These are phyloP conservation scores for Parnassius apollo DNA, from an alignment of 2,888 invertebrate species.

Conservation along the genomic window DNA sequence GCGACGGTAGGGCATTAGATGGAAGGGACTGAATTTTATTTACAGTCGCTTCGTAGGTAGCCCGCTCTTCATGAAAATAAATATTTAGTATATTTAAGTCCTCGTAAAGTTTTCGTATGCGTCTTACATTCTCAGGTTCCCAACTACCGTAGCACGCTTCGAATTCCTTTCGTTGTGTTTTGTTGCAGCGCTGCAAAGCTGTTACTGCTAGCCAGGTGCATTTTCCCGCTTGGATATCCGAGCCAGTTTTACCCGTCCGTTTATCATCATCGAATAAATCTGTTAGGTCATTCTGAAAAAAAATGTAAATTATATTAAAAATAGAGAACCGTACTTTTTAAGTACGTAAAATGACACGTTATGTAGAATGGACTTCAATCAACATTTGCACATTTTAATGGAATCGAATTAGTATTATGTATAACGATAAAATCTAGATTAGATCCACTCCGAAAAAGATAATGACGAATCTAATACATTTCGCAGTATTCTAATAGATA, in stretches of 20 bases:
- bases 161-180: conserved; percentile 76
- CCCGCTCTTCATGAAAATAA: conserved; percentile 6
- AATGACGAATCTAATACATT: no score
- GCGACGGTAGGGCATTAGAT: not conserved
- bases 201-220: conserved; percentile 95
- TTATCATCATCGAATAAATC: conserved; percentile 19
- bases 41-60: conserved; percentile 1
- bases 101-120: conserved; percentile 12
- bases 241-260: conserved; percentile 91
- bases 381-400: no score
- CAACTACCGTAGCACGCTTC: conserved; percentile 85
- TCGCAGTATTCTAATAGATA: no score
- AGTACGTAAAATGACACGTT: no score
- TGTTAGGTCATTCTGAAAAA: conserved; percentile 14
- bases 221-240: conserved; percentile 95
- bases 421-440: no score
- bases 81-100: conserved; percentile 5
- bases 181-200: conserved; percentile 87
- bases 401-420: no score
- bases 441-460: no score
- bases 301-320: no score
- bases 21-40: conserved; percentile 9
- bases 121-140: conserved; percentile 50
- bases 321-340: no score
- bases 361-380: no score